Base-by-base conservation (phyloP, 2,888 invertebrate species). In the Eutolmus rufibarbis region DNA sequence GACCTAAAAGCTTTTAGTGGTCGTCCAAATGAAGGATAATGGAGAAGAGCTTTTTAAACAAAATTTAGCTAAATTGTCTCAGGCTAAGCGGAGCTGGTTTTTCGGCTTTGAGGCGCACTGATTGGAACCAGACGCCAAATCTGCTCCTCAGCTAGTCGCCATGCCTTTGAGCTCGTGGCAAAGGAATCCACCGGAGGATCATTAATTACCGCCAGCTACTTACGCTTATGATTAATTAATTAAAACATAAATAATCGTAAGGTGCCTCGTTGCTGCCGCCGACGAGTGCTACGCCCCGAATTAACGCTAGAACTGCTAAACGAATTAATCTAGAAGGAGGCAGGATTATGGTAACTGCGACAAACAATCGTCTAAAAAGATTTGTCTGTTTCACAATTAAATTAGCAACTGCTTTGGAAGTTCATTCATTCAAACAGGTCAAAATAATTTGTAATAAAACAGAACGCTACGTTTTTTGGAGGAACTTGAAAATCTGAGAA, bases 1-100 rank as follows among this genome's bases (percentile, higher is more conserved):
- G n/a, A 43, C 43, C 74, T 74, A 43, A 43, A 74, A 74, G 85
- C 85, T 85, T 74, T 43, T 85, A 43, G 31, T 74, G 85, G 74
- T 85, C 37, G 28, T n/a, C 74, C 31, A 74, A 85, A 43, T 74
- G 74, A 74, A 74, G 74, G 74, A 46, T 74, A 85, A 85, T 74
- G 74, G 85, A 23, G n/a, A 74, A 31, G 85, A 43, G 74, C 23
- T 28, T 74, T 46, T 74, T 28, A 74, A 74, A 74, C 16, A 40
- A 46, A 85, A 40, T 76, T 76, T 9, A 37, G n/a, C 37, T n/a
- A 74, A 74, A 74, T 31, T 74, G 19, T 74, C 74, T 74, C 14
- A 9, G 51, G 19, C 7, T 51, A 56, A 84, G 74, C 19, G 74
- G 31, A 12, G 34, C 34, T 34, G 40, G 34, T 34, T 76, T 76